phyloP scores from a whole-genome alignment of 2,888 invertebrate species.

The Eilema caniola region DNA sequence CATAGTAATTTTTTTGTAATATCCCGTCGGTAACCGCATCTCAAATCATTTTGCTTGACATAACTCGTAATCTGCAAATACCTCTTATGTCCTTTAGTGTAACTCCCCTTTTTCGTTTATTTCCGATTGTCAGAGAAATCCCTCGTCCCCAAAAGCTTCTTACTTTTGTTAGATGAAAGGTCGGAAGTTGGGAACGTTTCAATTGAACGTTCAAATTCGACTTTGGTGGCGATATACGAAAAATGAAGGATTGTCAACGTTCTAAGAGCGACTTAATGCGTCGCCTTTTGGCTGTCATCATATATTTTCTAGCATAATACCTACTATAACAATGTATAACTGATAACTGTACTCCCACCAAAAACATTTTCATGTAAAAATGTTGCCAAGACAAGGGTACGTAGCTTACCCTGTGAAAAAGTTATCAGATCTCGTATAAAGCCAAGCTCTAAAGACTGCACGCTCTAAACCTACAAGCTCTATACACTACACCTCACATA shows the following conservation, averaged over 20 bases:
- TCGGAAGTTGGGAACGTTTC: constrained; percentile 14
- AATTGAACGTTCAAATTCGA: constrained; percentile 14
- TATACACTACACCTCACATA: no score
- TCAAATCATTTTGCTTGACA: background rate
- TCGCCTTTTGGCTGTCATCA: background rate
- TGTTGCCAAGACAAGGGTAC: no score
- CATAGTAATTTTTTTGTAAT: background rate
- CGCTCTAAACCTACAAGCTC: no score
- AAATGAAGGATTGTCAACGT: constrained; percentile 4
- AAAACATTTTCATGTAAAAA: no score
- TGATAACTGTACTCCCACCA: no score
- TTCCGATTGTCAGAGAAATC: constrained; percentile 9
- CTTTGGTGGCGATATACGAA: constrained; percentile 5
- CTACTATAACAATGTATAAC: background rate
- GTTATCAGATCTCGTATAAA: no score
- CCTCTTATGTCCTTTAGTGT: constrained; percentile 5
- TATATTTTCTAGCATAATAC: background rate
- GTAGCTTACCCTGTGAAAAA: no score
- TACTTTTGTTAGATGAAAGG: constrained; percentile 12
- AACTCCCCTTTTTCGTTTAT: constrained; percentile 9
- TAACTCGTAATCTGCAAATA: background rate
- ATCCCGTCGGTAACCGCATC: background rate
- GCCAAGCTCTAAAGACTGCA: no score
- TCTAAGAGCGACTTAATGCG: background rate
- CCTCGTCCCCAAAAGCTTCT: constrained; percentile 3